Evolutionary conservation across 2,888 invertebrate genomes (phyloP).

Genomic region (Nomada ruficornis): DNA sequence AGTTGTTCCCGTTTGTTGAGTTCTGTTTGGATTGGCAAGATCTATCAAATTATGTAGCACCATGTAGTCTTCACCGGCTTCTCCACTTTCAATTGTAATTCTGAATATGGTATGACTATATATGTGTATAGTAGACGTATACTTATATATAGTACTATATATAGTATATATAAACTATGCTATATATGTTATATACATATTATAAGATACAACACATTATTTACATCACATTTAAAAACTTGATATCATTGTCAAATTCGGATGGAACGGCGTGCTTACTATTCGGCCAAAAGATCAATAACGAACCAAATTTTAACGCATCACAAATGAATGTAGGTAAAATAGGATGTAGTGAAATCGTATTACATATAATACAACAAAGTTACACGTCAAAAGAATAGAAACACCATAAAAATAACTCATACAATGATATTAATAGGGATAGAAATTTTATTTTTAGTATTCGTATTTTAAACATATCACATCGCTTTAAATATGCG

Average conservation of each 20-base stretch:
- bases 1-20: conserved; percentile 91
- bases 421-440: neutral
- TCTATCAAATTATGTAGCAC: conserved; percentile 95
- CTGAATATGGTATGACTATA: conserved; percentile 94
- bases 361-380: neutral
- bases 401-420: neutral
- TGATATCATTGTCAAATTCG: neutral
- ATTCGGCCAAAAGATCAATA: neutral
- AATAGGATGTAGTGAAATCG: neutral
- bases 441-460: conserved; percentile 13
- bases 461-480: conserved; percentile 5
- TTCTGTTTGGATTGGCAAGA: conserved; percentile 94
- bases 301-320: conserved; percentile 9
- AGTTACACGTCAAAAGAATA: neutral
- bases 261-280: neutral
- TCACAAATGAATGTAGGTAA: conserved; percentile 5
- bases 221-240: neutral
- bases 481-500: conserved; percentile 11
- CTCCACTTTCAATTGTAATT: conserved; percentile 90
- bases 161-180: too few species aligned
- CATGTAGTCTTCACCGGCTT: conserved; percentile 85
- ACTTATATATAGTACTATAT: too few species aligned
- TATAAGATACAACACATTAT: neutral
- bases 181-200: too few species aligned
- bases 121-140: too few species aligned